Conservation (phyloP, 2,113 vertebrate genomes). For the Eretmochelys imbricata region DNA sequence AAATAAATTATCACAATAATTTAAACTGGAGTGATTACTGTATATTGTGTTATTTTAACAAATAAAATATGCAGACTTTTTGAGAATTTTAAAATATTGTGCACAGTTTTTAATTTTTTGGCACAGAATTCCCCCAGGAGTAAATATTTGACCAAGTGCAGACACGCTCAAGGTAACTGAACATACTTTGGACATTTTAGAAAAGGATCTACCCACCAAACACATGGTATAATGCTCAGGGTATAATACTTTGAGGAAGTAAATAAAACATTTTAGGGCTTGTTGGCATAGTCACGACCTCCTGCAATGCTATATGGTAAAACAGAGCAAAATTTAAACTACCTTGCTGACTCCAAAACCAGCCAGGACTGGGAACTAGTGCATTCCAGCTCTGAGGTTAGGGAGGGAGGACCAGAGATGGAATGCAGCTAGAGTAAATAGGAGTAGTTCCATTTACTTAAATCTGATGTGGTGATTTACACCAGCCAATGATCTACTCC, state of each 20-base stretch:
- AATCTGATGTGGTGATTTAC: neutral
- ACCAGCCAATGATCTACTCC: neutral
- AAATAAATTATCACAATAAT: too few species aligned
- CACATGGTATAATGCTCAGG: neutral
- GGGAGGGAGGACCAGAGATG: neutral
- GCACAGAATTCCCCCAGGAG: too few species aligned
- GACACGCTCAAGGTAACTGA: fast-evolving
- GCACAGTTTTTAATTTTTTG: too few species aligned
- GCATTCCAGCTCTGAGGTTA: neutral
- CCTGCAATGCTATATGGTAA: neutral
- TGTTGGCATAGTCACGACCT: neutral
- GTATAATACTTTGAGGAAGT: neutral
- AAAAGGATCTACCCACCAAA: neutral
- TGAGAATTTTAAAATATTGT: too few species aligned
- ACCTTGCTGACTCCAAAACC: neutral
- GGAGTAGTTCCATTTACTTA: neutral
- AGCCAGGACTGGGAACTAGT: neutral
- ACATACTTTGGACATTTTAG: neutral
- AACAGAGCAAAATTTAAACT: neutral
- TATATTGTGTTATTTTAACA: too few species aligned
- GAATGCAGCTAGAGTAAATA: neutral
- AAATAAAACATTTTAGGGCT: neutral
- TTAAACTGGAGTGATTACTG: too few species aligned
- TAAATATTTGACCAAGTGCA: neutral
- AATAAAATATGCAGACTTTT: too few species aligned